A percentile compares a stretch with the other conserved stretches of the same genome.
Evolutionary conservation across 2,888 invertebrate genomes (phyloP).

Genomic region (Caenorhabditis sp.): DNA sequence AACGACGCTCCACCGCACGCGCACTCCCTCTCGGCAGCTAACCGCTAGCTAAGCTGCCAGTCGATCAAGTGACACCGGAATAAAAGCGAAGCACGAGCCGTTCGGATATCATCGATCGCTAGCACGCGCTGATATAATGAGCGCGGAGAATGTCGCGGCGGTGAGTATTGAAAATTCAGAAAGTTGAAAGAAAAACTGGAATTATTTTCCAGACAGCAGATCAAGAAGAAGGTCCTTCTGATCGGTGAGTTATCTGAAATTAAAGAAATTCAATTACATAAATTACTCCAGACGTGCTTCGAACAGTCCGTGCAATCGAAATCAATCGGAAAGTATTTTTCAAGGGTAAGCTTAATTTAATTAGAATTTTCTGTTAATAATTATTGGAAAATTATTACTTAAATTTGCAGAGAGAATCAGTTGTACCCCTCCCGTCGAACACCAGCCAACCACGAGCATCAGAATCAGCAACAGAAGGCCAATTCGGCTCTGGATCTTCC

Average conservation of each 20-base stretch:
- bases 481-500: conserved; percentile 34
- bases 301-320: not conserved
- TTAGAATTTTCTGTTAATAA: too few species aligned
- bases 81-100: not conserved
- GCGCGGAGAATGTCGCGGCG: conserved; percentile 5
- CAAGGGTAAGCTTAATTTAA: conserved; percentile 26
- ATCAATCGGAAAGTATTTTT: conserved; percentile 26
- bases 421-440: conserved; percentile 48
- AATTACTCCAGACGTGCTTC: conserved; percentile 5
- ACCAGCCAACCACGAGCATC: conserved; percentile 50
- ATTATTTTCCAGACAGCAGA: not conserved
- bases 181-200: not conserved
- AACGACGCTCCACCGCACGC: conserved; percentile 36
- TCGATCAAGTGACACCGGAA: conserved; percentile 39
- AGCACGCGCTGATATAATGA: conserved; percentile 4
- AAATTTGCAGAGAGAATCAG: conserved; percentile 50
- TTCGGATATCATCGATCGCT: not conserved
- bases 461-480: conserved; percentile 31
- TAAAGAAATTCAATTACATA: not conserved
- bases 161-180: conserved; percentile 6
- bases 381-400: too few species aligned
- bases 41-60: not conserved
- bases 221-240: conserved; percentile 23
- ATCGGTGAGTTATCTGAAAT: conserved; percentile 1
- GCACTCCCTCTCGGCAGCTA: not conserved